These are phyloP conservation scores for Morpho achilles DNA, from an alignment of 2,888 invertebrate genomes.

Conservation along the genomic window DNA sequence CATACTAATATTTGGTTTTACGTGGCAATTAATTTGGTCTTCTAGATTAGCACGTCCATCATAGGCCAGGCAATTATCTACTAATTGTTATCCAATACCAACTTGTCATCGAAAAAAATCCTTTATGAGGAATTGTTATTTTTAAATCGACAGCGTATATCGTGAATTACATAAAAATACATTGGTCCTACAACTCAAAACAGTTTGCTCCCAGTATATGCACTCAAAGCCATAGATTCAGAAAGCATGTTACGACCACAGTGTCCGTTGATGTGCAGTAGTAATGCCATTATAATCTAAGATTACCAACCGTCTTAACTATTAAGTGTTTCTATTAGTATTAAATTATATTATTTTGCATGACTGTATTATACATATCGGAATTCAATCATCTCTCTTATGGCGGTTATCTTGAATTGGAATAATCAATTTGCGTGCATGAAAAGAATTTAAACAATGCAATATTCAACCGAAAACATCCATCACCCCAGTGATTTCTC, in stretches of 20 bases:
- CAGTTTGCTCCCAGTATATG: background rate
- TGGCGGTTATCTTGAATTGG: slow-evolving; percentile 6
- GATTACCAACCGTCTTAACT: slow-evolving; percentile 26
- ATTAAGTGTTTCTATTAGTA: slow-evolving; percentile 30
- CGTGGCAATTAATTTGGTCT: no score
- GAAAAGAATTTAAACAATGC: slow-evolving; percentile 5
- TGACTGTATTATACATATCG: slow-evolving; percentile 51
- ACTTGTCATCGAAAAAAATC: no score
- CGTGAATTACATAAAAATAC: no score
- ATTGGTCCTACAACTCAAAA: no score
- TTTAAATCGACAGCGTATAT: no score
- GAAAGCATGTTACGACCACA: slow-evolving; percentile 7
- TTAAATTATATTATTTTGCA: slow-evolving; percentile 29
- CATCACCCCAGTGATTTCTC: slow-evolving; percentile 19
- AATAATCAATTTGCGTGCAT: slow-evolving; percentile 8
- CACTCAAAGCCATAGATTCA: slow-evolving; percentile 1
- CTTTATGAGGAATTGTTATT: no score
- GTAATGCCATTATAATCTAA: slow-evolving; percentile 38
- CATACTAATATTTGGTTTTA: no score
- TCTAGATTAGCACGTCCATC: no score
- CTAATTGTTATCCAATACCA: no score
- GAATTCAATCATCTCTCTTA: slow-evolving; percentile 23
- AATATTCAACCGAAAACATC: slow-evolving; percentile 13
- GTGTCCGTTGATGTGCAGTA: slow-evolving; percentile 23
- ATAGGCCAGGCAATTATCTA: no score